A percentile compares a stretch with the other conserved stretches of the same genome.
Conservation (phyloP, 64 coral and sea anemone species). For the Pocillopora damicornis region DNA sequence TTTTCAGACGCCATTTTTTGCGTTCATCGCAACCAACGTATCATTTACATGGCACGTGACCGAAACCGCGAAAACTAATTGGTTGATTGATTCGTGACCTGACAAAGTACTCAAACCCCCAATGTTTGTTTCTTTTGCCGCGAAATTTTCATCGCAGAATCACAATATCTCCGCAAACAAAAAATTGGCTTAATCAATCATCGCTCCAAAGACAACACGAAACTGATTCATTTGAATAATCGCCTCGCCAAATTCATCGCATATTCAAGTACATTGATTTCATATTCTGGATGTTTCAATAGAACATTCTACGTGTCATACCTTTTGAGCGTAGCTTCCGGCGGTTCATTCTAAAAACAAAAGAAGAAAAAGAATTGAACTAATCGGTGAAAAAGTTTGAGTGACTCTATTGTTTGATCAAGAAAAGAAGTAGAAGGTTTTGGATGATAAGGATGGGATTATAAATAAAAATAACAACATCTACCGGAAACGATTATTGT, state of each 20-base stretch:
- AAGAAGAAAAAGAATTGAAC: slow-evolving; percentile 17
- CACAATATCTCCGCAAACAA: neutral
- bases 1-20: slow-evolving; percentile 15
- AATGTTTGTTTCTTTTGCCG: slow-evolving; percentile 23
- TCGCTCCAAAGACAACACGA: neutral
- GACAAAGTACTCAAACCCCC: neutral
- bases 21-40: slow-evolving; percentile 20
- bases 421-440: neutral
- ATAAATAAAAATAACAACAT: neutral
- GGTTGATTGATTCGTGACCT: slow-evolving; percentile 27
- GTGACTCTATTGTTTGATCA: neutral
- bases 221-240: neutral
- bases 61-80: neutral
- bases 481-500: neutral
- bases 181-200: neutral
- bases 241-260: neutral
- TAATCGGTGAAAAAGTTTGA: neutral
- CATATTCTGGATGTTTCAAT: slow-evolving; percentile 1
- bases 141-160: slow-evolving; percentile 8
- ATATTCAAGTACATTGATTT: neutral
- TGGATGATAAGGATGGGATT: neutral
- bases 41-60: slow-evolving; percentile 30
- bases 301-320: neutral
- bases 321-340: slow-evolving; percentile 1
- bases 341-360: slow-evolving; percentile 6